A percentile compares a stretch with the other conserved stretches of the same genome.
Conservation (phyloP, 2,113 vertebrate genomes). For the Rhadina sibilatrix region DNA sequence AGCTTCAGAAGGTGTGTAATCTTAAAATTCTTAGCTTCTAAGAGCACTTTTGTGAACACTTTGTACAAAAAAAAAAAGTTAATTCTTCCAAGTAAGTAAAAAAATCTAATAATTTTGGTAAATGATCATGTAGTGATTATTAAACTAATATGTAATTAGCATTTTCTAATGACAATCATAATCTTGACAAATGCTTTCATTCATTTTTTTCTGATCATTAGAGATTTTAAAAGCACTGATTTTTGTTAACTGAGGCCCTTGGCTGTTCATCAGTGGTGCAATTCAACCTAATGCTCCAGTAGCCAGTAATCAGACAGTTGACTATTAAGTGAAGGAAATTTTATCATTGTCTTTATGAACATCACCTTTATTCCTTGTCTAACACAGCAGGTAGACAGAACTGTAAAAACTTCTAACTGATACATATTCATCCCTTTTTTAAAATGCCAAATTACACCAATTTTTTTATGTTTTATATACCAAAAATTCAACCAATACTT, state of each 20-base stretch:
- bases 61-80: neutral
- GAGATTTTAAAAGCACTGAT: conserved; percentile 64
- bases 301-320: conserved; percentile 73
- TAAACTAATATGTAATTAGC: conserved; percentile 67
- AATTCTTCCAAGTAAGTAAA: conserved; percentile 35
- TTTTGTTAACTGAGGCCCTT: conserved; percentile 81
- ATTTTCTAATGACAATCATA: conserved; percentile 63
- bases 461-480: conserved; percentile 42
- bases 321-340: conserved; percentile 71
- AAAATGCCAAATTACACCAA: conserved; percentile 4
- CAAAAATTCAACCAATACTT: conserved; percentile 61
- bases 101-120: conserved; percentile 49
- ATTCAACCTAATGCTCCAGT: conserved; percentile 74
- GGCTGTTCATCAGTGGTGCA: conserved; percentile 77
- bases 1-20: neutral
- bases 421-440: conserved; percentile 30
- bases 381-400: conserved; percentile 14
- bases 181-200: conserved; percentile 63
- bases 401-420: conserved; percentile 34
- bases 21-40: neutral
- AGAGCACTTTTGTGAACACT: neutral
- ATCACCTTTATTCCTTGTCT: conserved; percentile 71
- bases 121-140: conserved; percentile 60
- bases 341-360: conserved; percentile 69
- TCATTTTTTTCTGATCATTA: conserved; percentile 62